phyloP scores from a whole-genome alignment of 2,888 invertebrate genomes.

The Incurvaria masculella region DNA sequence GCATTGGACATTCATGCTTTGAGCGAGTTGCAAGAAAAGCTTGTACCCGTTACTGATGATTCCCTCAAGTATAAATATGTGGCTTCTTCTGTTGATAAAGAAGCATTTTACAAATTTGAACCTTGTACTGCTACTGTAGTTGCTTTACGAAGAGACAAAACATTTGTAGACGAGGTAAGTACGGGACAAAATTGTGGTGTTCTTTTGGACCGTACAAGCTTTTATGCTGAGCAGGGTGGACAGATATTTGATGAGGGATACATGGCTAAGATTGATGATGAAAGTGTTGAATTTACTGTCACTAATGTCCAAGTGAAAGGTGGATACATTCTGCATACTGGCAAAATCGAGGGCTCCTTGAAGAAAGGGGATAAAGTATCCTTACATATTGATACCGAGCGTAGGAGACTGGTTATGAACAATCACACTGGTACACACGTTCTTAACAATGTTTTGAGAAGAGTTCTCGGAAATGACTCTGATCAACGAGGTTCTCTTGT shows the following conservation, averaged over 20 bases:
- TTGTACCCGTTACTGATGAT: conserved; percentile 84
- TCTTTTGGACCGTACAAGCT: conserved; percentile 86
- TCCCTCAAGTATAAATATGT: conserved; percentile 87
- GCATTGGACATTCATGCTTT: conserved; percentile 95
- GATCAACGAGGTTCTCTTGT: conserved; percentile 97
- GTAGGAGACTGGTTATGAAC: conserved; percentile 93
- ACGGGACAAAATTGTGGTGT: conserved; percentile 91
- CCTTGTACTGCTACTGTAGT: conserved; percentile 73
- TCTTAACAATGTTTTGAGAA: conserved; percentile 89
- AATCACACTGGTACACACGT: conserved; percentile 99
- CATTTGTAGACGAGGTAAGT: conserved; percentile 79
- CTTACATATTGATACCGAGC: conserved; percentile 77
- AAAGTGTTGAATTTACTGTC: conserved; percentile 87
- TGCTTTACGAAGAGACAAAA: conserved; percentile 74
- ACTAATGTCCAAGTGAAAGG: conserved; percentile 93
- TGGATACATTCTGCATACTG: conserved; percentile 93
- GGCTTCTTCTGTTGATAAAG: conserved; percentile 58
- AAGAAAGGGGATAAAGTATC: conserved; percentile 81
- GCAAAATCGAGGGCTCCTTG: conserved; percentile 81
- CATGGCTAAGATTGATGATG: conserved; percentile 77
- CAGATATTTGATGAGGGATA: conserved; percentile 97
- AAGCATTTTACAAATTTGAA: conserved; percentile 74
- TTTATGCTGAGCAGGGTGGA: conserved; percentile 99
- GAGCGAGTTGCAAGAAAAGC: conserved; percentile 77
- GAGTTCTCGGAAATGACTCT: conserved; percentile 85